phyloP scores from a whole-genome alignment of 2,888 invertebrate genomes.

The Leptothorax acervorum region DNA sequence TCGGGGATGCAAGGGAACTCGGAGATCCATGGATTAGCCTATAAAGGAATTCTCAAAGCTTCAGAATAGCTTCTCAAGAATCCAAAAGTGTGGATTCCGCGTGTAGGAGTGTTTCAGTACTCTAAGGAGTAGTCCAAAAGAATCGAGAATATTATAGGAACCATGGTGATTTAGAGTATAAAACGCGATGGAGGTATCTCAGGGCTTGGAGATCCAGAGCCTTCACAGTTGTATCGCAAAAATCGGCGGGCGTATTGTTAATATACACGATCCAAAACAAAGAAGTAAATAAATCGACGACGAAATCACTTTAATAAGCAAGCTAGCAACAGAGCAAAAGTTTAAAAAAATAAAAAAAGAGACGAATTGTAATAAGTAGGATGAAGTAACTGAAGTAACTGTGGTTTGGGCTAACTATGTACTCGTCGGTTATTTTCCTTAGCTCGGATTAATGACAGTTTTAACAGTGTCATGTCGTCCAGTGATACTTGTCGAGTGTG shows the following conservation, averaged over 20 bases:
- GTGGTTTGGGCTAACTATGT: conserved; percentile 51
- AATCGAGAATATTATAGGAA: conserved; percentile 3
- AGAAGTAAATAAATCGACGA: conserved; percentile 40
- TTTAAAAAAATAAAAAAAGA: conserved; percentile 28
- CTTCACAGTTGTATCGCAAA: conserved; percentile 29
- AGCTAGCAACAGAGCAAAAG: conserved; percentile 25
- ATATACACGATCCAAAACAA: conserved; percentile 30
- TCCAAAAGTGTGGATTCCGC: conserved; percentile 10
- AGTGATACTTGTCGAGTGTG: conserved; percentile 47
- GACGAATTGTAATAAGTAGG: conserved; percentile 40
- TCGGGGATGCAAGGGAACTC: background rate
- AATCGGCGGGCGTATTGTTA: conserved; percentile 36
- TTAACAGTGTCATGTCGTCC: conserved; percentile 48
- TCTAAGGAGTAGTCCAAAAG: background rate
- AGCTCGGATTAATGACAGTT: conserved; percentile 47
- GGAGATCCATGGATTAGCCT: background rate
- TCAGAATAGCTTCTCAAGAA: conserved; percentile 7
- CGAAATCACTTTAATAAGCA: conserved; percentile 43
- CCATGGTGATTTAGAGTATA: conserved; percentile 36
- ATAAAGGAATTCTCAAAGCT: conserved; percentile 12
- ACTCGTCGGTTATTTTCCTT: conserved; percentile 45
- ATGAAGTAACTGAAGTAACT: conserved; percentile 26
- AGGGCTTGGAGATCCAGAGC: conserved; percentile 13
- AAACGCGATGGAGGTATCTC: background rate
- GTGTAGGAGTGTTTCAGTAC: background rate